Conservation (phyloP, 2,888 invertebrate genomes). For the Conus canariensis region DNA sequence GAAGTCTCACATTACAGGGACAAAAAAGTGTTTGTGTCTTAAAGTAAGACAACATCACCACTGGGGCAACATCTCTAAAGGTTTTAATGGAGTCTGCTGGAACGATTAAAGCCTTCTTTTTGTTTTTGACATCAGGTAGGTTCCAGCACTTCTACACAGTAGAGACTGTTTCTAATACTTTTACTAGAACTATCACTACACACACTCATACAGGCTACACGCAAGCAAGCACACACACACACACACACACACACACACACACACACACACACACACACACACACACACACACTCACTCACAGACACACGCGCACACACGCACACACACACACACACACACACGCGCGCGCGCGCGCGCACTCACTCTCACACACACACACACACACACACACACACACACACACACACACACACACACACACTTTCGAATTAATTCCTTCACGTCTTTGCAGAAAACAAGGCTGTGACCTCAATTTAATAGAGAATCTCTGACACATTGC, state of each 20-base stretch:
- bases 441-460: no score
- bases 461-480: no score
- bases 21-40: no score
- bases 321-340: not conserved
- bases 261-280: not conserved
- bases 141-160: no score
- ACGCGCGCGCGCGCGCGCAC: not conserved
- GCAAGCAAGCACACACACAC: not conserved
- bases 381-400: slow-evolving; percentile 1
- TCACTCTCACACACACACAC: not conserved
- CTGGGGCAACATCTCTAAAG: no score
- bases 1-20: no score
- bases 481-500: no score
- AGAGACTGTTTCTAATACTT: no score
- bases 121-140: no score
- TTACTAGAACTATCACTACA: not conserved
- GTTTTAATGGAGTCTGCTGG: no score
- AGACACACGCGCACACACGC: not conserved
- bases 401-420: not conserved
- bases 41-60: no score
- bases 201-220: not conserved
- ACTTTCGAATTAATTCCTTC: not conserved
- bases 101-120: no score
- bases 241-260: not conserved
- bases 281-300: not conserved